Base-by-base conservation (phyloP, 2,888 invertebrate species). In the Nemoura dubitans region DNA sequence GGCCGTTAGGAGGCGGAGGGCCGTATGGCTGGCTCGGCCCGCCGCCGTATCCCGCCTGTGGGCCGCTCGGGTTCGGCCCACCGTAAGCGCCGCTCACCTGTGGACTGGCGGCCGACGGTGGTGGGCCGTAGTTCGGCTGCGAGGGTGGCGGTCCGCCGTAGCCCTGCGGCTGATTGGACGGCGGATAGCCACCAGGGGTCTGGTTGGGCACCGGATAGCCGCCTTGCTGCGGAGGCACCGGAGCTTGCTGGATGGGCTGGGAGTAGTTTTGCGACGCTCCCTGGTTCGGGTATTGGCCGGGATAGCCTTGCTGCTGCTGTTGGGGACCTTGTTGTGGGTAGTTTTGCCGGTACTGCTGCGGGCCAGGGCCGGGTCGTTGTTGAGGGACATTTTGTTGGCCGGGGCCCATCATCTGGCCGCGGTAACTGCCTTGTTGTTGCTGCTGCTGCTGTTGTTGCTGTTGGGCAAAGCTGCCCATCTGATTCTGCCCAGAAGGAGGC, bases 271-370 rank as follows among this genome's bases (percentile, higher is more conserved):
- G 89, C 36, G 87, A 83, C 76, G 88, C 81, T 0, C 86, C 85
- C 89, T 94, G 93, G 0, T 92, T 92, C 89, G 94, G 94, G 89
- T 94, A 94, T 89, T 95, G 95, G 89, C 93, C 89, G n/a, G 91
- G 91, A 88, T 92, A 91, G 80, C 91, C 94, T 90, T 95, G 95
- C 87, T 95, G 95, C 90, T 94, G 94, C 76, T 59, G 59, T 87
- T 94, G 94, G 90, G 94, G 94, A 76, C 94, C 94, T 89, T 95
- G 92, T 90, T 95, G 95, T 10, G 94, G 94, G 91, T 95, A 95
- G 27, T 94, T 94, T 90, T 95, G 95, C 88, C 92, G 90, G 86
- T 91, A 92, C 86, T 91, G 91, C 86, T 94, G 94, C 27, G 94
- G 94, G 2, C 59, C 59, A 0, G 87, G 76, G n/a, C 88, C 89